phyloP scores from a whole-genome alignment of 2,888 invertebrate genomes.

The Argyra leucocephala region DNA sequence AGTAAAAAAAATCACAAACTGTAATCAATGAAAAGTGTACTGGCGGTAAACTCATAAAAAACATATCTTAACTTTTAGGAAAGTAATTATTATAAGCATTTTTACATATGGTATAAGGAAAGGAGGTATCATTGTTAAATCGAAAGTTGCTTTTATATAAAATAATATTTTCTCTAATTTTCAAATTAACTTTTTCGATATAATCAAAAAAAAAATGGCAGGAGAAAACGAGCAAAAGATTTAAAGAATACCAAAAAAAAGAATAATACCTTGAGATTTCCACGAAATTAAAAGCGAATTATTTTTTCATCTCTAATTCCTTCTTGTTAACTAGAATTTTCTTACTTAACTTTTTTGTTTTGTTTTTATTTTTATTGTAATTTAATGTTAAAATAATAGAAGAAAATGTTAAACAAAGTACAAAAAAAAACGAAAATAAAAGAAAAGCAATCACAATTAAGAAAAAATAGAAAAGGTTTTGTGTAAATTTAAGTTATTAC shows the following conservation, averaged over 20 bases:
- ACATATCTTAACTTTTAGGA: too few relatives aligned
- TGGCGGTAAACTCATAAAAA: too few relatives aligned
- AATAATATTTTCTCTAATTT: too few relatives aligned
- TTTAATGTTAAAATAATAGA: not conserved
- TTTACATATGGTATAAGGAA: too few relatives aligned
- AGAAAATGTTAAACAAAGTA: not conserved
- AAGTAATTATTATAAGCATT: too few relatives aligned
- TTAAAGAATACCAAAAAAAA: not conserved
- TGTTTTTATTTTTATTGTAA: not conserved
- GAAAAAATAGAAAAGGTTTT: not conserved
- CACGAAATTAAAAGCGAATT: not conserved
- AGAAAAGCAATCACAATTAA: not conserved
- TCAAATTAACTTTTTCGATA: not conserved
- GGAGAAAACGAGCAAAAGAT: not conserved
- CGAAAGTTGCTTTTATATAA: too few relatives aligned
- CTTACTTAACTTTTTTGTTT: not conserved
- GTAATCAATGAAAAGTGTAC: too few relatives aligned
- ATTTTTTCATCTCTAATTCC: not conserved
- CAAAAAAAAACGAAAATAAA: not conserved
- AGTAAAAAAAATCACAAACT: too few relatives aligned
- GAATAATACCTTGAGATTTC: not conserved
- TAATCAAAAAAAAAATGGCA: not conserved
- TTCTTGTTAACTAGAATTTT: not conserved
- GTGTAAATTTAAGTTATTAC: not conserved
- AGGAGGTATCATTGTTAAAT: too few relatives aligned